phyloP scores from a whole-genome alignment of 2,113 vertebrate genomes.

The Ibidorhyncha struthersii region DNA sequence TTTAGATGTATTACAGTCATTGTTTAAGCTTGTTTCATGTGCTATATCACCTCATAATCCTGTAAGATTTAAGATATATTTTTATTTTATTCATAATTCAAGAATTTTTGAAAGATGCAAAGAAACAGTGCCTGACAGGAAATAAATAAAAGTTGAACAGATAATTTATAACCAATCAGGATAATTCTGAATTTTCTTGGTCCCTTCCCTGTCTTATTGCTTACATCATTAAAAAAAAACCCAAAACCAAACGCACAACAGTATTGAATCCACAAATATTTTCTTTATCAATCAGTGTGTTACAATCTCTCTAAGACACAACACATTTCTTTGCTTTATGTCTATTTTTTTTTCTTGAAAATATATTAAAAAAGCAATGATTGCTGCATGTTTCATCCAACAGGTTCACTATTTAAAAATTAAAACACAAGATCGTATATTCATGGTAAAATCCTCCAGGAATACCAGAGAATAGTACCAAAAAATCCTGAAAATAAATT shows the following conservation, averaged over 20 bases:
- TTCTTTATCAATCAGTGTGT: not conserved
- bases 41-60: too few relatives aligned
- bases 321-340: rapidly evolving
- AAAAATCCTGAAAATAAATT: not conserved
- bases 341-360: not conserved
- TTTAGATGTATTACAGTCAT: too few relatives aligned
- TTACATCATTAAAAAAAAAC: not conserved
- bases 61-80: too few relatives aligned
- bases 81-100: too few relatives aligned
- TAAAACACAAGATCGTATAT: not conserved
- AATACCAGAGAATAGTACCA: not conserved
- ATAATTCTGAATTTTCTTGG: not conserved
- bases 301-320: not conserved
- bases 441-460: not conserved
- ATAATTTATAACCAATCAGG: not conserved
- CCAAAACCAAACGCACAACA: too few relatives aligned
- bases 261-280: not conserved
- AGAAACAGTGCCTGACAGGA: not conserved
- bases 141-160: not conserved
- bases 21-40: too few relatives aligned
- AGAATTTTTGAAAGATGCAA: too few relatives aligned
- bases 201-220: not conserved
- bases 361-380: not conserved
- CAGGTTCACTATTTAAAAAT: not conserved
- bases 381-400: not conserved